These are phyloP conservation scores for Rhea pennata DNA, from an alignment of 2,113 vertebrate species.

Conservation along the genomic window DNA sequence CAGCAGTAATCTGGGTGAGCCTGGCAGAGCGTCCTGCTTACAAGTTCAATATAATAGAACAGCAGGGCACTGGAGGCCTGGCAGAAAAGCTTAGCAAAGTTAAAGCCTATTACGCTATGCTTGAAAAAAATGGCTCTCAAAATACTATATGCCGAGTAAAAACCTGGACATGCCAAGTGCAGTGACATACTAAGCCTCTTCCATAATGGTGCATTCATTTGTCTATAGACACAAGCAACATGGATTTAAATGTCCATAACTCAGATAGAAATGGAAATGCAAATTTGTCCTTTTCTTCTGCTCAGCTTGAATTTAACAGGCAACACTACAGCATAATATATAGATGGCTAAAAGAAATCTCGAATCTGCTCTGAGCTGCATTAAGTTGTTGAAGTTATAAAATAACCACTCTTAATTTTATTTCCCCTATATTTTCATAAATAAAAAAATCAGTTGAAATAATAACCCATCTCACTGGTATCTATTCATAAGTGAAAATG, in stretches of 20 bases:
- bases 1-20: slow-evolving; percentile 92
- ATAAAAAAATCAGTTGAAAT: slow-evolving; percentile 17
- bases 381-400: slow-evolving; percentile 22
- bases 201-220: slow-evolving; percentile 69
- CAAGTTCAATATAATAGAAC: slow-evolving; percentile 97
- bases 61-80: slow-evolving; percentile 91
- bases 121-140: slow-evolving; percentile 82
- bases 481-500: background rate
- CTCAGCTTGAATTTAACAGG: slow-evolving; percentile 59
- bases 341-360: slow-evolving; percentile 23
- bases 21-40: slow-evolving; percentile 86
- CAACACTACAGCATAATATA: slow-evolving; percentile 34
- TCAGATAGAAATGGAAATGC: slow-evolving; percentile 74
- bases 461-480: background rate
- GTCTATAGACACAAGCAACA: slow-evolving; percentile 55
- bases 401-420: background rate
- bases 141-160: slow-evolving; percentile 78
- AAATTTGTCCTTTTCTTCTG: slow-evolving; percentile 70
- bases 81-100: slow-evolving; percentile 98
- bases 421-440: background rate
- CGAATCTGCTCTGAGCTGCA: slow-evolving; percentile 38
- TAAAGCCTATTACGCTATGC: slow-evolving; percentile 94
- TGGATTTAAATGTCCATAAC: slow-evolving; percentile 74
- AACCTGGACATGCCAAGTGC: slow-evolving; percentile 85
- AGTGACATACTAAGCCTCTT: slow-evolving; percentile 72